Evolutionary conservation across 2,797 vertebrate genomes (phyloP), one percentile per base, ranked within the genome.

Genomic region (Manis javanica): DNA sequence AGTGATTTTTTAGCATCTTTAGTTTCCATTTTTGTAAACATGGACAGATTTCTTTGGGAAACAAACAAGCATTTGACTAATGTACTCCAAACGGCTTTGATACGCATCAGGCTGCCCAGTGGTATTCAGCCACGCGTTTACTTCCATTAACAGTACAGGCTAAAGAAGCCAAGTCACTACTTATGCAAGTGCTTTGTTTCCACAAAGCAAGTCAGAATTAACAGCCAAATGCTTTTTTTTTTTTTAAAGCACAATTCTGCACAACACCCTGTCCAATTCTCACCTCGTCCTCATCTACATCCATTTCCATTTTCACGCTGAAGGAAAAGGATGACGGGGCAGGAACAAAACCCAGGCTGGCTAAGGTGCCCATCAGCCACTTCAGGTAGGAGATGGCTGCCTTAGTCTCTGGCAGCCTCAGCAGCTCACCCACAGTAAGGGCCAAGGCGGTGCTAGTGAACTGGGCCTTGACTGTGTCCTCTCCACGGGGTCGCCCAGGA

Each of bases 21-120:
- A 26, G 24, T 75, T 94, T 69, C 42, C 46, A 63, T 37, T 63
- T 90, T 93, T 71, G 37, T 39, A 95, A 88, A 71, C 57, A 90
- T 5, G 31, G 19, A 59, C 37, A 68, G 10, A 55, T 61, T 51
- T 86, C 51, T 78, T 68, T 57, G 69, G 49, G 66, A 85, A 82
- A 72, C 18, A 92, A 90, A 51, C n/a, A 63, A 0, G 34, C 19
- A 59, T 68, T 85, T 64, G 55, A 88, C 78, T 92, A 61, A 81
- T 0, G 16, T 57, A 53, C 39, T 82, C 63, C 24, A 87, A 86
- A 37, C 16, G 21, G 23, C 72, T 94, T 23, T 57, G 49, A 69
- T 37, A 71, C 74, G 59, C 71, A 55, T 53, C 61, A 66, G 57
- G 75, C 34, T 29, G 12, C 0, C 51, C 19, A 39, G 63, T 29